Conservation (phyloP, 2,113 vertebrate species). For the Jacana jacana region DNA sequence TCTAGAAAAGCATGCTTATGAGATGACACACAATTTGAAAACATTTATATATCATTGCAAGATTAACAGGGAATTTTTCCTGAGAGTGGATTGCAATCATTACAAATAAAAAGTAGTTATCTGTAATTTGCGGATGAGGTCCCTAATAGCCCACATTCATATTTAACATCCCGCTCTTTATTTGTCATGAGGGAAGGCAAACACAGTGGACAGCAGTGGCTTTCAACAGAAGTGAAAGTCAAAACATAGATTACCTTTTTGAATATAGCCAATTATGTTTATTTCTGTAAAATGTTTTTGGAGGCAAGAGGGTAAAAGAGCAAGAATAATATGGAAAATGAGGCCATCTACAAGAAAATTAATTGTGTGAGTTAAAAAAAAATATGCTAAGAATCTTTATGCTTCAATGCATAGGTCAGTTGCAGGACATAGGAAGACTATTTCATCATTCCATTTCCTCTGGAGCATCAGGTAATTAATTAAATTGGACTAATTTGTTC, state of each 20-base stretch:
- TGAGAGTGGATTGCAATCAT: not conserved
- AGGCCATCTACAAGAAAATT: not conserved
- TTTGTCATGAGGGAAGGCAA: not conserved
- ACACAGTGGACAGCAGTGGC: not conserved
- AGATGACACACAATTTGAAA: not conserved
- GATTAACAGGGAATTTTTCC: not conserved
- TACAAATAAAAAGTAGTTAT: not conserved
- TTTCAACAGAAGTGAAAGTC: not conserved
- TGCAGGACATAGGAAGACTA: not conserved
- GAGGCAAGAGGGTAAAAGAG: not conserved
- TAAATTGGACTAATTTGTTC: slow-evolving; percentile 11
- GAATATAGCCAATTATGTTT: not conserved
- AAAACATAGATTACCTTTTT: not conserved
- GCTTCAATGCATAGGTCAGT: not conserved
- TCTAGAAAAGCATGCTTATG: not conserved
- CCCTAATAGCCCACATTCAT: not conserved
- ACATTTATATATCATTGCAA: not conserved
- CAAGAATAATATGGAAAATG: not conserved
- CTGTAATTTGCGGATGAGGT: not conserved
- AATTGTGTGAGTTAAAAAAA: not conserved
- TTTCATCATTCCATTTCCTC: not conserved
- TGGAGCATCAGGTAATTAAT: slow-evolving; percentile 12
- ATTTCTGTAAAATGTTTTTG: not conserved
- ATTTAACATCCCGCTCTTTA: not conserved
- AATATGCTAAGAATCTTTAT: not conserved